These are phyloP conservation scores for Spisula subtruncata DNA, from an alignment of 2,888 invertebrate genomes.

Conservation along the genomic window DNA sequence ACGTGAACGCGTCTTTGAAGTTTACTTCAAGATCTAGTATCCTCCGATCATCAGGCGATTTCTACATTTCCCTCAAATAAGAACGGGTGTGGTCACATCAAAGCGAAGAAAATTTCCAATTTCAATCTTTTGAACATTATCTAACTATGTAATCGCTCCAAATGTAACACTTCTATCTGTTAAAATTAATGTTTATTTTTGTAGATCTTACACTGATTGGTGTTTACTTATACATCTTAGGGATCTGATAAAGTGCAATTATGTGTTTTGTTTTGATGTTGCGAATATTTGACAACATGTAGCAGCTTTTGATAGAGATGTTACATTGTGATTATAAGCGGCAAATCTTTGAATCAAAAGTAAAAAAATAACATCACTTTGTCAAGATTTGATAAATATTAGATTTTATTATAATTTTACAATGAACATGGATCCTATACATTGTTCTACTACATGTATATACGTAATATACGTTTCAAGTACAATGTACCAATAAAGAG, in stretches of 20 bases:
- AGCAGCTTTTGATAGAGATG: background rate
- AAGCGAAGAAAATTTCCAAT: constrained; percentile 9
- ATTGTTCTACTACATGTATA: too few species aligned
- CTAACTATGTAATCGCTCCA: constrained; percentile 32
- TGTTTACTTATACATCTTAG: background rate
- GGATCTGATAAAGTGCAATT: constrained; percentile 27
- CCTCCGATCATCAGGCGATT: constrained; percentile 28
- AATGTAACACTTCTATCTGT: constrained; percentile 38
- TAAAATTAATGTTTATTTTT: constrained; percentile 37
- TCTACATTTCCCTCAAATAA: constrained; percentile 17
- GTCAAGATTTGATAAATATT: background rate
- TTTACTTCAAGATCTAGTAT: background rate
- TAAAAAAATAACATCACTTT: background rate
- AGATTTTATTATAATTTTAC: too few species aligned
- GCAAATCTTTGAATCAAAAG: background rate
- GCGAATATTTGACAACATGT: background rate
- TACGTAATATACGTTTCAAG: too few species aligned
- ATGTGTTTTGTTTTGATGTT: constrained; percentile 27
- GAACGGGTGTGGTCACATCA: constrained; percentile 37
- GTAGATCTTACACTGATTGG: constrained; percentile 37
- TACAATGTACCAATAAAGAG: too few species aligned
- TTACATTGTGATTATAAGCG: background rate
- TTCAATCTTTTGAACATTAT: constrained; percentile 32
- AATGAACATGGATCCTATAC: too few species aligned
- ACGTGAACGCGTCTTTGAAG: constrained; percentile 28